Conservation (phyloP, 1,140 invertebrate genomes). For the Trinorchestia longiramus region DNA sequence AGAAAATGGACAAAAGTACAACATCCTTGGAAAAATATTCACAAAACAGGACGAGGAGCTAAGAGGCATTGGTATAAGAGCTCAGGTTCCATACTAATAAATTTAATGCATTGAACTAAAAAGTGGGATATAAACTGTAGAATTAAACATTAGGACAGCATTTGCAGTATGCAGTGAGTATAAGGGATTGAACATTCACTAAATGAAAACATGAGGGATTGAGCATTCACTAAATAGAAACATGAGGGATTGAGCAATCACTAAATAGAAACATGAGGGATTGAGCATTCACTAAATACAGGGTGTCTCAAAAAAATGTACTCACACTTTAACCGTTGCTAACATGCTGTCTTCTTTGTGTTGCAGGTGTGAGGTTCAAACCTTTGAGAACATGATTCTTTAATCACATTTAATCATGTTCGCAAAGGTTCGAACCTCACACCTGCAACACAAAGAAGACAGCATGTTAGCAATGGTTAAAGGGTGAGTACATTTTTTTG, state of each 20-base stretch:
- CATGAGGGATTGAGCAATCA: not conserved
- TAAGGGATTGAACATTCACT: not conserved
- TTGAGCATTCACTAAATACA: too few relatives aligned
- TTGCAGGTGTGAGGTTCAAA: too few relatives aligned
- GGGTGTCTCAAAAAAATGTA: too few relatives aligned
- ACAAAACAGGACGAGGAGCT: not conserved
- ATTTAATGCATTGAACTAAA: not conserved
- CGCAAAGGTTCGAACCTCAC: too few relatives aligned
- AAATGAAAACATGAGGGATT: not conserved
- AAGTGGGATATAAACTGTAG: not conserved
- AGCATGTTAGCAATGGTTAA: too few relatives aligned
- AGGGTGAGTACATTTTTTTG: too few relatives aligned
- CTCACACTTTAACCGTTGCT: too few relatives aligned
- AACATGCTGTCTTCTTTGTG: too few relatives aligned
- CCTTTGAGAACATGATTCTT: too few relatives aligned
- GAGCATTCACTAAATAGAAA: not conserved
- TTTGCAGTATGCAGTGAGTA: not conserved
- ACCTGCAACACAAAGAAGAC: too few relatives aligned
- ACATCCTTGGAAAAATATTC: not conserved
- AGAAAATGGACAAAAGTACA: too few relatives aligned
- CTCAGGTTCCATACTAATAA: not conserved
- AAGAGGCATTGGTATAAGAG: not conserved
- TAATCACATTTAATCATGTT: too few relatives aligned
- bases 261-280: not conserved
- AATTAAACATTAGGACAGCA: not conserved